Base-by-base conservation (phyloP, 2,113 vertebrate genomes). In the Tragulus kanchil region DNA sequence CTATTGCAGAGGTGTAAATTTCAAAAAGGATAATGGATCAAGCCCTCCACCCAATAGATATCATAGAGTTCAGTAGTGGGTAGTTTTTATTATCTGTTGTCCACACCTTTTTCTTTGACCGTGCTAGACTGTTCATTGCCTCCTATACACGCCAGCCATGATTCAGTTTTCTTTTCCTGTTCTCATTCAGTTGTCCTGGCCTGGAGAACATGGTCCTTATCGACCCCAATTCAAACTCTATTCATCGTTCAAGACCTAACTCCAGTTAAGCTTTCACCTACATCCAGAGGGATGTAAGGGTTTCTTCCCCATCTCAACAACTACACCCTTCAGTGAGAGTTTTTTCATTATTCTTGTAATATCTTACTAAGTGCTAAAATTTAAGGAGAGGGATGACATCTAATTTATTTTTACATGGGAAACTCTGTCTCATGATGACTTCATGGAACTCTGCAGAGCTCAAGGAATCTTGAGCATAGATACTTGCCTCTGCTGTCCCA, bases 71-170 rank as follows among this genome's bases (percentile, higher is more conserved):
- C 75, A 28, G 56, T 1, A 21, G 4, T 4, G 45, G 28, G 21
- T 2, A 25, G 14, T 28, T 56, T 9, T 62, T 1, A 10, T 8
- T 4, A 6, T 50, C 8, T 31, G 65, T 9, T 16, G 5, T 52
- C 26, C 56, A 65, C 2, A 15, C 6, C 5, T 6, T 77, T 21
- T 3, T 19, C 28, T 84, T n/a, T 8, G 31, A 19, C 26, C 45
- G 31, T 25, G 6, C 58, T 79, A 26, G 88, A 25, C 23, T n/a
- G 16, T 36, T 67, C 5, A 26, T 6, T 65, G 6, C 62, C 36
- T 67, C 58, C 56, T 23, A 0, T 31, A 7, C 3, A 1, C 2
- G 12, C 14, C 16, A 15, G 45, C 16, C 19, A 16, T 3, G n/a
- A 48, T 3, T 64, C 3, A 14, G 4, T 3, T 45, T 81, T 15